Conservation (phyloP, 1,140 invertebrate genomes). For the Stegodyphus mimosarum region DNA sequence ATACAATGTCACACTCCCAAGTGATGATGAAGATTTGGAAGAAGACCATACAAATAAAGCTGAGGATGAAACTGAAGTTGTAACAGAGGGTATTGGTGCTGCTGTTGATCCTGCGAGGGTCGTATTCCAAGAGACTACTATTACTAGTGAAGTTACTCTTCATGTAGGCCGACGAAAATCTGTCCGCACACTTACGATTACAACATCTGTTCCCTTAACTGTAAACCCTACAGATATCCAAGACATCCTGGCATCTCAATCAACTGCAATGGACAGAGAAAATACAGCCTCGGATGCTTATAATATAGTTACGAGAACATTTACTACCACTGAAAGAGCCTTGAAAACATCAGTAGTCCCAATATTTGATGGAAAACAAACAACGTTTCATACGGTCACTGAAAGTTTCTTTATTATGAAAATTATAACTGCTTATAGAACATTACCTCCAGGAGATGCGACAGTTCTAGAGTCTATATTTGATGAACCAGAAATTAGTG, state of each 20-base stretch:
- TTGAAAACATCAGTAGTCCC: conserved; percentile 64
- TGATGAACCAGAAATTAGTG: not conserved
- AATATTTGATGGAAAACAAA: conserved; percentile 63
- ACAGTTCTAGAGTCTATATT: conserved; percentile 39
- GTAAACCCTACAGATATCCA: conserved; percentile 78
- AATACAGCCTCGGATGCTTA: conserved; percentile 36
- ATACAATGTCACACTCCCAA: conserved; percentile 15
- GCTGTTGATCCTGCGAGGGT: conserved; percentile 62
- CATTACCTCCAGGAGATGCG: conserved; percentile 63
- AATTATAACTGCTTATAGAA: conserved; percentile 65
- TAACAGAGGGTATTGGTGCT: conserved; percentile 17
- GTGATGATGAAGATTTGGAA: conserved; percentile 55
- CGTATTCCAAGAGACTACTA: conserved; percentile 63
- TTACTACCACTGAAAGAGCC: conserved; percentile 64
- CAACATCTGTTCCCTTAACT: conserved; percentile 83
- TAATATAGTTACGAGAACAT: conserved; percentile 64
- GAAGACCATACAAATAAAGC: not conserved
- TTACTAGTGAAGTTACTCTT: conserved; percentile 63
- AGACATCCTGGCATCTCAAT: conserved; percentile 40
- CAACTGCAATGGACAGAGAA: conserved; percentile 16
- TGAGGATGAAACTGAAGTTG: conserved; percentile 45
- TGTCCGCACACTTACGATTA: conserved; percentile 64
- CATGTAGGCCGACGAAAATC: conserved; percentile 62
- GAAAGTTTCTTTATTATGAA: conserved; percentile 65
- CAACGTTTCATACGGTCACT: conserved; percentile 64